Evolutionary conservation across 2,888 invertebrate genomes (phyloP).

Genomic region (Therioaphis trifolii): DNA sequence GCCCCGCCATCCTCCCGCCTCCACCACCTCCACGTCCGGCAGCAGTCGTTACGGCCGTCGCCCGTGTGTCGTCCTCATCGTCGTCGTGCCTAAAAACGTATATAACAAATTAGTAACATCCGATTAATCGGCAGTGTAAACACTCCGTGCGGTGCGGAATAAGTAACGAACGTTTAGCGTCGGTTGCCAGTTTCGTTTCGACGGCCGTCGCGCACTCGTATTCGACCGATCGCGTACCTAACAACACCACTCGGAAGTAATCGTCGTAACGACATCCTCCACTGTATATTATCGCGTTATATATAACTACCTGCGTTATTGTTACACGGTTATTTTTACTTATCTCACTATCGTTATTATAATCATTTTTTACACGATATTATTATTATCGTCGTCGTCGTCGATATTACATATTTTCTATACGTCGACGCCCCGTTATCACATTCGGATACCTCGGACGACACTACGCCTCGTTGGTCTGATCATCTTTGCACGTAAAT

Average conservation of each 20-base stretch:
- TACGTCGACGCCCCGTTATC: slow-evolving; percentile 16
- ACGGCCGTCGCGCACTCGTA: slow-evolving; percentile 38
- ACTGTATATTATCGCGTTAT: no score
- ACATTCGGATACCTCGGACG: background rate
- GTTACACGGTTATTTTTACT: background rate
- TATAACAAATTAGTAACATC: no score
- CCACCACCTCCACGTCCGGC: no score
- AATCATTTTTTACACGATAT: background rate
- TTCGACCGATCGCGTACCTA: background rate
- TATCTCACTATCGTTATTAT: background rate
- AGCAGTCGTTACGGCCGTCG: no score
- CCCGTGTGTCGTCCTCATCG: no score
- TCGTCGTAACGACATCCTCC: no score
- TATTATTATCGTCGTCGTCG: background rate
- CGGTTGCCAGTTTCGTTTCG: slow-evolving; percentile 34
- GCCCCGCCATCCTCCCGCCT: no score
- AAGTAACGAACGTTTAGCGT: background rate
- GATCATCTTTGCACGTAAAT: background rate
- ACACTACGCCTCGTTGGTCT: background rate
- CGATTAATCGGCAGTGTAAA: no score
- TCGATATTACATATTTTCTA: background rate
- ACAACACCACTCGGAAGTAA: no score
- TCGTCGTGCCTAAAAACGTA: no score
- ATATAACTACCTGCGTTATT: no score
- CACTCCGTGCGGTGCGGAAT: no score